Base-by-base conservation (phyloP, 64 coral and sea anemone species). In the Stichodactyla helianthus region DNA sequence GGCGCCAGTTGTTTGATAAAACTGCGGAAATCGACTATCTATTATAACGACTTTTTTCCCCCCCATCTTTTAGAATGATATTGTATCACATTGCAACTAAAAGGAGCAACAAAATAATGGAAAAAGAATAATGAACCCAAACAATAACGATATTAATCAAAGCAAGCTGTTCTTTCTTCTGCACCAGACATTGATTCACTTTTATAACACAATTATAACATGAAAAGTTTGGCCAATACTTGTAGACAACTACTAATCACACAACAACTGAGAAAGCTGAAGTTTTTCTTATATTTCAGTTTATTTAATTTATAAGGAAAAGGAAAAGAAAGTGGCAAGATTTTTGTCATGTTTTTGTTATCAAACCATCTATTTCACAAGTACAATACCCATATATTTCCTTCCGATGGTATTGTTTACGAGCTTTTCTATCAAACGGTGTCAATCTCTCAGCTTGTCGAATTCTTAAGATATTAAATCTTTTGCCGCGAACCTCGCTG, bases 321-420 rank as follows among this genome's bases (percentile, higher is more conserved):
- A 71, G 68, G 68, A 74, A 74, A 74, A 74, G 22, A 9, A 28
- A 74, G 35, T 74, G 68, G 0, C 68, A 27, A 74, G 23, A 74
- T 74, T 74, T n/a, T 74, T 74, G 68, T 74, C 68, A 74, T 74
- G 25, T 74, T 31, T 13, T 74, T 27, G 25, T 74, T 27, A 74
- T 74, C 68, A 13, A 74, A 27, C 27, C 26, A 74, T 74, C 68
- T 10, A n/a, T 25, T 74, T 74, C 68, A 16, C 68, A 74, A 31
- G 35, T 23, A 74, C 10, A 74, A 74, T 74, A 74, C 6, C 25
- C 68, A 26, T 19, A 31, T 14, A 74, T 74, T 74, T 74, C 68
- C 68, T 74, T 74, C 68, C 68, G 25, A 26, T 74, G 6, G 65
- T 31, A 74, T 74, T 74, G 68, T 74, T 27, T n/a, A 27, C 68